Evolutionary conservation across 1,140 invertebrate species (phyloP).

Genomic region (Thrips palmi): DNA sequence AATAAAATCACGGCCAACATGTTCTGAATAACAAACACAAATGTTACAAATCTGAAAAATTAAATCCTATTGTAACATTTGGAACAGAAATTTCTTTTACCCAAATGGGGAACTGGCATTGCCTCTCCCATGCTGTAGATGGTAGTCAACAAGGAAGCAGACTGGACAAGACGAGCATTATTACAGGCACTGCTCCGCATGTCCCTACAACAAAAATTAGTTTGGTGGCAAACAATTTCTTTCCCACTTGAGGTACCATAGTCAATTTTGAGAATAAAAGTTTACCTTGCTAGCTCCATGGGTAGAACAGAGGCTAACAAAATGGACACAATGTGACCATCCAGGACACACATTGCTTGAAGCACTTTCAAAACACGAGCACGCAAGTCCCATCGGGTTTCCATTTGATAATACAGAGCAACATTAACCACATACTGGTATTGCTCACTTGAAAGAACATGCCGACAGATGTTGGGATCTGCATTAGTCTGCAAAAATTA

Average conservation of each 20-base stretch:
- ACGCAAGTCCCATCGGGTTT: slow-evolving; percentile 64
- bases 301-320: slow-evolving; percentile 72
- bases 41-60: background rate
- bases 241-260: background rate
- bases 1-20: slow-evolving; percentile 61
- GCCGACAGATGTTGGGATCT: slow-evolving; percentile 57
- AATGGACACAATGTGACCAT: slow-evolving; percentile 55
- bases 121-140: slow-evolving; percentile 73
- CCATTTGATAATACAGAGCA: slow-evolving; percentile 85
- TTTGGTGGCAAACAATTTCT: background rate
- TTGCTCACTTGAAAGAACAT: slow-evolving; percentile 53
- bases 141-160: slow-evolving; percentile 61
- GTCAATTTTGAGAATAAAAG: slow-evolving; percentile 1
- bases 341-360: slow-evolving; percentile 66
- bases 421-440: slow-evolving; percentile 57
- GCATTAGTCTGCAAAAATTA: slow-evolving; percentile 51
- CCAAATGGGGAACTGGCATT: slow-evolving; percentile 66
- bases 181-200: slow-evolving; percentile 52
- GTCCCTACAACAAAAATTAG: slow-evolving; percentile 28
- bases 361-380: slow-evolving; percentile 65
- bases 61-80: background rate
- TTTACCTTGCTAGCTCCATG: slow-evolving; percentile 59
- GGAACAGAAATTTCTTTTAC: slow-evolving; percentile 23
- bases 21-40: slow-evolving; percentile 34
- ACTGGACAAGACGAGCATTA: slow-evolving; percentile 48